These are phyloP conservation scores for Boleophthalmus pectinirostris DNA, from an alignment of 2,113 vertebrate genomes.

Conservation along the genomic window DNA sequence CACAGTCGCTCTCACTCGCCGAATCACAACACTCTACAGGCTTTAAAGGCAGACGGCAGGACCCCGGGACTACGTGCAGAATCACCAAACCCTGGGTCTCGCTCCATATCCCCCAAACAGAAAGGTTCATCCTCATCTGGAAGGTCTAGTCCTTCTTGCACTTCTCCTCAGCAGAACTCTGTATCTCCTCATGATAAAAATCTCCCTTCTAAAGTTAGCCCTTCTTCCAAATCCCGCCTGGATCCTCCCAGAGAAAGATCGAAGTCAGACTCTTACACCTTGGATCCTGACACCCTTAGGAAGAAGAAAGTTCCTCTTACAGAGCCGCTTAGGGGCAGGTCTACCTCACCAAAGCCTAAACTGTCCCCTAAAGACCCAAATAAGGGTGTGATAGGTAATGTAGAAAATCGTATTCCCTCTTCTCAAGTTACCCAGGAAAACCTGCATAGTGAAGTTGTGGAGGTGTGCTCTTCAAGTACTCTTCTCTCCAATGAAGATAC, in stretches of 20 bases:
- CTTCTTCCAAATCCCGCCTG: constrained; percentile 88
- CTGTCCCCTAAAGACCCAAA: constrained; percentile 84
- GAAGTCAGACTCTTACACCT: constrained; percentile 96
- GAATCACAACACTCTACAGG: constrained; percentile 97
- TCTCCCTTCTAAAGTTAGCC: constrained; percentile 84
- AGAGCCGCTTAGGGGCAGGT: constrained; percentile 91
- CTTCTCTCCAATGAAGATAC: constrained; percentile 87
- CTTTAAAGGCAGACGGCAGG: constrained; percentile 90
- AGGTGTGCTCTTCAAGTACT: constrained; percentile 94
- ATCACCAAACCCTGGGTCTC: constrained; percentile 90
- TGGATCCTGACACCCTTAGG: constrained; percentile 93
- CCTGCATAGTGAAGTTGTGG: constrained; percentile 96
- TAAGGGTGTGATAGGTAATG: constrained; percentile 74
- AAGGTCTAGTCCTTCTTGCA: constrained; percentile 84
- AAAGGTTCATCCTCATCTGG: constrained; percentile 83
- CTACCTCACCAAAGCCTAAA: constrained; percentile 97
- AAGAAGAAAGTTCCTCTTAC: constrained; percentile 96
- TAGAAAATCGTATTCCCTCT: constrained; percentile 90
- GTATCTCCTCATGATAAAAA: constrained; percentile 89
- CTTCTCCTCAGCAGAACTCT: constrained; percentile 84
- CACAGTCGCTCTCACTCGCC: constrained; percentile 96
- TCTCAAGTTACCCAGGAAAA: constrained; percentile 97
- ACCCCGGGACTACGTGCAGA: constrained; percentile 85
- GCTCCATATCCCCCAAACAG: constrained; percentile 92
- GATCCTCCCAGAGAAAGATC: constrained; percentile 96